Conservation (phyloP, 1,140 invertebrate genomes). For the Pararge aegeria region DNA sequence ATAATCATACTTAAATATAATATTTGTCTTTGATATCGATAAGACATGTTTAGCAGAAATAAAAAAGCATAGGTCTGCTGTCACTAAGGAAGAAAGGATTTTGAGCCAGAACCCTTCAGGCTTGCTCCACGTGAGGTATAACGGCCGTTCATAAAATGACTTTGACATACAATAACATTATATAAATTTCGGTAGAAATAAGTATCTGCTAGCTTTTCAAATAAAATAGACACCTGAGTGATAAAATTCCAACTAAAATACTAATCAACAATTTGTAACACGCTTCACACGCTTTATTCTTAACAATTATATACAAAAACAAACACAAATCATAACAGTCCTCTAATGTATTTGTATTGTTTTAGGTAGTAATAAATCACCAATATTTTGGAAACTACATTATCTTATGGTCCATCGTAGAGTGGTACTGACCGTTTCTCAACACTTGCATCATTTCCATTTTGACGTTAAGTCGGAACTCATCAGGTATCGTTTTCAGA, state of each 20-base stretch:
- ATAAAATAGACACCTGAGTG: not conserved
- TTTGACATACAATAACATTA: too few relatives aligned
- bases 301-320: not conserved
- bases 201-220: not conserved
- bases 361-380: too few relatives aligned
- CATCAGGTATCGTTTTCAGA: constrained; percentile 61
- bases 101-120: too few relatives aligned
- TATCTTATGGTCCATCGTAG: constrained; percentile 39
- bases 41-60: too few relatives aligned
- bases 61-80: too few relatives aligned
- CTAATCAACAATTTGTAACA: not conserved
- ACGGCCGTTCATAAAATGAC: too few relatives aligned
- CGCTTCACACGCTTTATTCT: too few relatives aligned
- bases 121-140: too few relatives aligned
- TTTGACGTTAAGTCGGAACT: constrained; percentile 58
- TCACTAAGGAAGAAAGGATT: too few relatives aligned
- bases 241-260: not conserved
- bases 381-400: constrained; percentile 28
- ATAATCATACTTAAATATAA: too few relatives aligned
- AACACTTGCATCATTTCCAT: constrained; percentile 72
- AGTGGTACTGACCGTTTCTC: constrained; percentile 50
- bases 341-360: not conserved
- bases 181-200: too few relatives aligned
- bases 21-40: too few relatives aligned
- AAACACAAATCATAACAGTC: not conserved